Percentiles rank a stretch among this genome's conserved stretches.
These are phyloP conservation scores for Cyclophora punctaria DNA, from an alignment of 2,888 invertebrate species.

Conservation along the genomic window DNA sequence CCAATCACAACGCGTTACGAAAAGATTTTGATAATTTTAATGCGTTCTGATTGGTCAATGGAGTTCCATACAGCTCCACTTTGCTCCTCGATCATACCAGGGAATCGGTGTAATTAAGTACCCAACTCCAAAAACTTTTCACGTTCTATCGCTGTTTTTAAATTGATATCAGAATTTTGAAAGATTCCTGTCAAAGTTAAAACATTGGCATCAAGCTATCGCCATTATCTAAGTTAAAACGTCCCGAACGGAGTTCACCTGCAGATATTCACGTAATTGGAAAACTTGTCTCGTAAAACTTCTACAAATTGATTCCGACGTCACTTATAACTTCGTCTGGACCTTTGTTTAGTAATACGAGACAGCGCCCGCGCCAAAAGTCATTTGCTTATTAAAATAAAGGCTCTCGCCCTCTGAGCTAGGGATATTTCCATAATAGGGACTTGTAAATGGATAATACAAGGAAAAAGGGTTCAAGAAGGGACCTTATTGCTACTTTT, in stretches of 20 bases:
- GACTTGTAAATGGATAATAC: neutral
- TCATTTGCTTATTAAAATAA: too few relatives aligned
- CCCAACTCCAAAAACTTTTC: neutral
- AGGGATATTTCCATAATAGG: neutral
- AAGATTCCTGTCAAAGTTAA: neutral
- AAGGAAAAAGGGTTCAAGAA: neutral
- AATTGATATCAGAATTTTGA: neutral
- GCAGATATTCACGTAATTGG: conserved; percentile 35
- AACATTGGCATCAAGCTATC: conserved; percentile 9
- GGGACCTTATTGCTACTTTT: neutral
- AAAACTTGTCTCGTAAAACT: conserved; percentile 45
- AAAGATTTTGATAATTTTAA: too few relatives aligned
- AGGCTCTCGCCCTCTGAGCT: neutral
- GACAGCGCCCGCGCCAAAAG: neutral
- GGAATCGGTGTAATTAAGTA: neutral
- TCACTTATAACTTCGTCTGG: conserved; percentile 32
- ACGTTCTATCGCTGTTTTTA: neutral
- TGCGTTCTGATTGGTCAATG: too few relatives aligned
- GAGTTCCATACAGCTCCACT: too few relatives aligned
- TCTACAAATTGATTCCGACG: conserved; percentile 34
- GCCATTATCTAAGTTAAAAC: conserved; percentile 21
- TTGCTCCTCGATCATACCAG: too few relatives aligned
- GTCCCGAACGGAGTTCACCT: conserved; percentile 22
- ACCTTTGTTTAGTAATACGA: conserved; percentile 24
- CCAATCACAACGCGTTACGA: too few relatives aligned